These are phyloP conservation scores for Saccostrea cuccullata DNA, from an alignment of 1,140 invertebrate species.

Conservation along the genomic window DNA sequence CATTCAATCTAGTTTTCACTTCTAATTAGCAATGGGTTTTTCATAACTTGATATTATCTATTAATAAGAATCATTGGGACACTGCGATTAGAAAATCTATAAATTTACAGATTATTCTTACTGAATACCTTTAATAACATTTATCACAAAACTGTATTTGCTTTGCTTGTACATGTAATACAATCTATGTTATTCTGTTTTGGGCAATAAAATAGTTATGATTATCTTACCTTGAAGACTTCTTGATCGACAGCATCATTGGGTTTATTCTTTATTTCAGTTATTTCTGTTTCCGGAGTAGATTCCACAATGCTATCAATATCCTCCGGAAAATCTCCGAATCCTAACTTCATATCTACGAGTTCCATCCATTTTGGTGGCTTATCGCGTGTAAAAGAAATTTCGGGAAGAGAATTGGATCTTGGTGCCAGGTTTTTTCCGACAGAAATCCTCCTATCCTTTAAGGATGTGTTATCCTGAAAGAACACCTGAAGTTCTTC, in stretches of 20 bases:
- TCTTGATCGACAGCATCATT: not conserved
- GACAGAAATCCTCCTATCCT: not conserved
- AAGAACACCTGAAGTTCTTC: slow-evolving; percentile 10
- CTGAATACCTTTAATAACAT: no score
- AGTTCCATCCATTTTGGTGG: slow-evolving; percentile 49
- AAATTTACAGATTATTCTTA: no score
- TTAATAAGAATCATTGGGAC: no score
- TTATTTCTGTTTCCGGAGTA: not conserved
- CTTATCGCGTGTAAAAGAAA: not conserved
- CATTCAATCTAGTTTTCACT: no score
- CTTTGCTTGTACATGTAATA: no score
- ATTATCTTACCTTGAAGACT: not conserved
- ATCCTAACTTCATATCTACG: slow-evolving; percentile 35
- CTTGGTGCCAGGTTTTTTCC: not conserved
- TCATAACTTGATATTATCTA: no score
- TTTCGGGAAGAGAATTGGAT: slow-evolving; percentile 4
- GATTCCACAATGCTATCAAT: slow-evolving; percentile 30
- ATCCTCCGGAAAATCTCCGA: slow-evolving; percentile 22
- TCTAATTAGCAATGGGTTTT: no score
- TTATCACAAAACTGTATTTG: no score
- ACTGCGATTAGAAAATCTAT: no score
- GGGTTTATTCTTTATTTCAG: not conserved
- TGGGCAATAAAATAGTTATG: not conserved
- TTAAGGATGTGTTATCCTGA: slow-evolving; percentile 9
- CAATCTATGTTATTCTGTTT: no score